Evolutionary conservation across 2,888 invertebrate genomes (phyloP), one percentile per base, ranked within the genome.

Genomic region (Cistogaster globosa): DNA sequence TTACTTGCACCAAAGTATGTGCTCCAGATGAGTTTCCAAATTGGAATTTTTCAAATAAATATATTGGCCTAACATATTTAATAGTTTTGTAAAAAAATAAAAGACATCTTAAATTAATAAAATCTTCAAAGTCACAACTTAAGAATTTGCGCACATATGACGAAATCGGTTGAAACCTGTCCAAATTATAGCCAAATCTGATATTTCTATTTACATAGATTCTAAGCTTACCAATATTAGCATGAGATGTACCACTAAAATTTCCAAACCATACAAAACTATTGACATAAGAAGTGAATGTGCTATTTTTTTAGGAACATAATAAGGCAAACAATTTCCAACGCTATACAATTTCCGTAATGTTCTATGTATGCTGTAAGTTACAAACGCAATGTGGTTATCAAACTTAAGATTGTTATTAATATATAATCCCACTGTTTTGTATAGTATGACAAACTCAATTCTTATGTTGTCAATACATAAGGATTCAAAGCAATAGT

Each of bases 81-180:
- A 14, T n/a, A 14, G n/a, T 48, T 48, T 48, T n/a, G 14, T 48
- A 48, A 48, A 48, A 16, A 48, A 48, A 48, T 48, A 16, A n/a
- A n/a, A 48, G 14, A n/a, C 48, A 48, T 48, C 48, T 48, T n/a
- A 48, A n/a, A n/a, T 48, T 48, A 48, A 48, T n/a, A n/a, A 48
- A 48, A 48, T 48, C n/a, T n/a, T 48, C 48, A 48, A 48, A 48
- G 4, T 16, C 48, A 48, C 48, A 48, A n/a, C 48, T n/a, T 48
- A 48, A 48, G 14, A 14, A 48, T 4, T 14, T 48, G 3, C 48
- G 48, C 6, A 16, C 48, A 16, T 48, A 48, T 48, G n/a, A 48
- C 16, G 48, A 16, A n/a, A 48, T n/a, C n/a, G 48, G 48, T n/a
- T n/a, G n/a, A 48, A n/a, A n/a, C n/a, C 48, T 48, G n/a, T 48